These are phyloP conservation scores for Prosapia bicincta DNA, from an alignment of 2,888 invertebrate genomes.

Conservation along the genomic window DNA sequence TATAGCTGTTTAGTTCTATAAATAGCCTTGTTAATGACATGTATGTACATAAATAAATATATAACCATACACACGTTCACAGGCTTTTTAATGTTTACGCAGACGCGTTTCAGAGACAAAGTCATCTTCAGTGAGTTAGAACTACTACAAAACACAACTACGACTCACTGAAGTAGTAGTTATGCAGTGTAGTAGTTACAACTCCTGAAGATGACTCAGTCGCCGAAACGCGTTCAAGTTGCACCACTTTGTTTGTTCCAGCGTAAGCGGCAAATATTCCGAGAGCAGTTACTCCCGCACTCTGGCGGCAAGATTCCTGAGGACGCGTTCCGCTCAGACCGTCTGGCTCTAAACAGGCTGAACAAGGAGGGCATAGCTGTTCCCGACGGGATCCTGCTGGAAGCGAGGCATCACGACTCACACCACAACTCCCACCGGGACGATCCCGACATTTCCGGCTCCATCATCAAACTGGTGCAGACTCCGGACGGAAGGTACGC, in stretches of 20 bases:
- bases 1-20: too few relatives aligned
- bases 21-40: too few relatives aligned
- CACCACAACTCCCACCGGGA: slow-evolving; percentile 41
- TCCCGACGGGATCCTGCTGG: slow-evolving; percentile 56
- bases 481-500: slow-evolving; percentile 50
- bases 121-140: too few relatives aligned
- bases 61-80: too few relatives aligned
- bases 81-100: too few relatives aligned
- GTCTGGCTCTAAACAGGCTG: slow-evolving; percentile 56
- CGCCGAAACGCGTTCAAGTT: too few relatives aligned
- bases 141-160: too few relatives aligned
- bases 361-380: slow-evolving; percentile 60
- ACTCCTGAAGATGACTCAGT: too few relatives aligned
- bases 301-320: slow-evolving; percentile 62
- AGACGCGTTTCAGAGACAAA: too few relatives aligned
- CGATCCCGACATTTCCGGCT: slow-evolving; percentile 39
- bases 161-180: too few relatives aligned
- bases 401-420: slow-evolving; percentile 45
- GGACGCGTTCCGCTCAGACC: slow-evolving; percentile 57
- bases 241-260: background rate
- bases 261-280: slow-evolving; percentile 59
- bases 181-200: too few relatives aligned
- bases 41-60: too few relatives aligned
- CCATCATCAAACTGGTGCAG: slow-evolving; percentile 42
- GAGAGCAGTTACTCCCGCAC: slow-evolving; percentile 59